These are phyloP conservation scores for Acanthiza pusilla DNA, from an alignment of 2,797 vertebrate genomes.

Conservation along the genomic window DNA sequence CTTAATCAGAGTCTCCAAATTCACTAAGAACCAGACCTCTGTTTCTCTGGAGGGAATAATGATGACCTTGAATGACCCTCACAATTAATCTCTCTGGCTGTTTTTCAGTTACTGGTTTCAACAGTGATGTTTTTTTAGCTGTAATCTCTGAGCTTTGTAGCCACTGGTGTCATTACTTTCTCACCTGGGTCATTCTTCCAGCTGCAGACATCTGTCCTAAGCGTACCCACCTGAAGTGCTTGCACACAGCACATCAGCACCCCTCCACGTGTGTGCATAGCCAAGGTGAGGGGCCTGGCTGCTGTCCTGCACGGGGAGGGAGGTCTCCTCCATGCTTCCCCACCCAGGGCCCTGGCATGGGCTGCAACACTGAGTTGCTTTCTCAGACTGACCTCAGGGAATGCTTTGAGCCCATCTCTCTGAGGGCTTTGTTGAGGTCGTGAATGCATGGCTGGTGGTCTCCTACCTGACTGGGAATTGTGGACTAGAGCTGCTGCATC, in stretches of 20 bases:
- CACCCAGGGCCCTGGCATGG: not conserved
- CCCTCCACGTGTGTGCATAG: not conserved
- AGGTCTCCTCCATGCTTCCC: not conserved
- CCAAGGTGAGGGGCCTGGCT: not conserved
- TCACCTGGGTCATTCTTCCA: not conserved
- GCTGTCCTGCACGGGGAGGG: not conserved
- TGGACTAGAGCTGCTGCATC: not conserved
- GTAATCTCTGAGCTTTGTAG: not conserved
- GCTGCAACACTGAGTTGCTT: not conserved
- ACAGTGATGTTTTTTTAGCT: not conserved
- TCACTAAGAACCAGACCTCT: not conserved
- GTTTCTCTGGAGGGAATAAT: not conserved
- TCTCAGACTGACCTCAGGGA: not conserved
- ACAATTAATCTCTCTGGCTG: accelerated
- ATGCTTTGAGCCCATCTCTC: not conserved
- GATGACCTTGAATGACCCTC: not conserved
- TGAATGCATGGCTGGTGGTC: not conserved
- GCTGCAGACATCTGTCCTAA: not conserved
- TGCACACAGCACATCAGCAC: not conserved
- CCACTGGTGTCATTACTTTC: not conserved
- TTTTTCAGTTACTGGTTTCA: not conserved
- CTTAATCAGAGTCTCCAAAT: not conserved
- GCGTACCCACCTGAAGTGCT: not conserved
- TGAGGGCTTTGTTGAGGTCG: not conserved
- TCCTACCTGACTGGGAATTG: not conserved